Evolutionary conservation across 2,888 invertebrate genomes (phyloP).

Genomic region (Cyclophora albipunctata): DNA sequence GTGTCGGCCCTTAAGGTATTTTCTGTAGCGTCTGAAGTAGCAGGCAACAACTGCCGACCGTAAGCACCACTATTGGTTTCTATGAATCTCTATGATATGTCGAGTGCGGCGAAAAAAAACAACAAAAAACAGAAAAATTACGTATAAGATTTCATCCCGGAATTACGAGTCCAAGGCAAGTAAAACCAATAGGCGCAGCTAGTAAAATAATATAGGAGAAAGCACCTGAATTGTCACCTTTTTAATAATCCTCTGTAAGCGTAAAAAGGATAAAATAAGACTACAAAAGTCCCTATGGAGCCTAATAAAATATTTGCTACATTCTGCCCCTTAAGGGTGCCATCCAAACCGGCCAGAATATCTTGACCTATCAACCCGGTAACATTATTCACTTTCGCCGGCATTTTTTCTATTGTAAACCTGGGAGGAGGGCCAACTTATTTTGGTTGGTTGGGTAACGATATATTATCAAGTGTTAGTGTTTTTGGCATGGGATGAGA

Average conservation of each 20-base stretch:
- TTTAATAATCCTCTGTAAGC: slow-evolving; percentile 25
- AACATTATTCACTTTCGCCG: neutral
- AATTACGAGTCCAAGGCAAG: no score
- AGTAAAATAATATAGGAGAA: slow-evolving; percentile 1
- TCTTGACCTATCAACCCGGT: slow-evolving; percentile 11
- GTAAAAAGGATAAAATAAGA: slow-evolving; percentile 23
- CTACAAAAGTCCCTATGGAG: slow-evolving; percentile 19
- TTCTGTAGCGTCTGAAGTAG: no score
- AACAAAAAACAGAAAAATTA: no score
- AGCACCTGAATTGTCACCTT: slow-evolving; percentile 27
- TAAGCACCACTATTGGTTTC: no score
- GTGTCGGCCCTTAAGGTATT: no score
- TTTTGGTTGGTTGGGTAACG: slow-evolving; percentile 19
- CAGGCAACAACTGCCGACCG: no score
- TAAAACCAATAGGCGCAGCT: no score
- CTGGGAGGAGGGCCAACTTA: slow-evolving; percentile 12
- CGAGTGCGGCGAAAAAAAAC: no score
- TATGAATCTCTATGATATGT: no score
- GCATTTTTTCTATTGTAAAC: neutral
- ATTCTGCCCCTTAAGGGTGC: slow-evolving; percentile 29
- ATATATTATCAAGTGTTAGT: slow-evolving; percentile 47
- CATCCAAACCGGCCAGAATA: slow-evolving; percentile 13
- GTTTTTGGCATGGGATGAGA: slow-evolving; percentile 43
- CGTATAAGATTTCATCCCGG: no score
- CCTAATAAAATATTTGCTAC: slow-evolving; percentile 41